Percentiles rank a stretch among this genome's conserved stretches.
phyloP scores from a whole-genome alignment of 2,113 vertebrate genomes.

The Heteronetta atricapilla region DNA sequence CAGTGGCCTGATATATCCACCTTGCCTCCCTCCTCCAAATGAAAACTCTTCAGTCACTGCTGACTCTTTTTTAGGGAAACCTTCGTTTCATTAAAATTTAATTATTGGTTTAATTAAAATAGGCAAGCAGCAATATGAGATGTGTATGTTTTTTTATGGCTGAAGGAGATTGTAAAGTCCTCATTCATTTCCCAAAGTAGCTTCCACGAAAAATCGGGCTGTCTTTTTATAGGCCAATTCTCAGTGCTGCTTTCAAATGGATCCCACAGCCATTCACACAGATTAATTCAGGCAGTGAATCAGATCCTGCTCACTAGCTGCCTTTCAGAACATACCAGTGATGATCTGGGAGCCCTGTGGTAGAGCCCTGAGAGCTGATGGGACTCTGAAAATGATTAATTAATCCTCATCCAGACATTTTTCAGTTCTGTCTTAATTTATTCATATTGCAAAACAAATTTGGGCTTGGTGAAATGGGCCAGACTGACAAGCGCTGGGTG shows the following conservation, averaged over 20 bases:
- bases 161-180: slow-evolving; percentile 66
- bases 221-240: slow-evolving; percentile 70
- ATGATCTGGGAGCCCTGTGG: background rate
- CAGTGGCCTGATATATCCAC: background rate
- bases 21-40: background rate
- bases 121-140: slow-evolving; percentile 64
- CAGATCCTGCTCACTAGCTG: slow-evolving; percentile 69
- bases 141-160: slow-evolving; percentile 62
- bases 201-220: slow-evolving; percentile 64
- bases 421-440: slow-evolving; percentile 54
- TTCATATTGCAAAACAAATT: slow-evolving; percentile 54
- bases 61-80: slow-evolving; percentile 54
- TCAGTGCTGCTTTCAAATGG: slow-evolving; percentile 69
- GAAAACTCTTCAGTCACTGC: slow-evolving; percentile 61
- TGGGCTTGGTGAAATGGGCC: background rate
- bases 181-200: slow-evolving; percentile 68
- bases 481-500: background rate
- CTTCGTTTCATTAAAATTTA: slow-evolving; percentile 76
- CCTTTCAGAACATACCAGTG: slow-evolving; percentile 57
- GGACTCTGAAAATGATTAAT: slow-evolving; percentile 66
- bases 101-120: slow-evolving; percentile 80
- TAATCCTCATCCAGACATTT: slow-evolving; percentile 55
- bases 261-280: slow-evolving; percentile 71
- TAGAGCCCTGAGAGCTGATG: slow-evolving; percentile 7
- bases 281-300: slow-evolving; percentile 68